Conservation (phyloP, 2,888 invertebrate species). For the Cataglyphis altisquamis region DNA sequence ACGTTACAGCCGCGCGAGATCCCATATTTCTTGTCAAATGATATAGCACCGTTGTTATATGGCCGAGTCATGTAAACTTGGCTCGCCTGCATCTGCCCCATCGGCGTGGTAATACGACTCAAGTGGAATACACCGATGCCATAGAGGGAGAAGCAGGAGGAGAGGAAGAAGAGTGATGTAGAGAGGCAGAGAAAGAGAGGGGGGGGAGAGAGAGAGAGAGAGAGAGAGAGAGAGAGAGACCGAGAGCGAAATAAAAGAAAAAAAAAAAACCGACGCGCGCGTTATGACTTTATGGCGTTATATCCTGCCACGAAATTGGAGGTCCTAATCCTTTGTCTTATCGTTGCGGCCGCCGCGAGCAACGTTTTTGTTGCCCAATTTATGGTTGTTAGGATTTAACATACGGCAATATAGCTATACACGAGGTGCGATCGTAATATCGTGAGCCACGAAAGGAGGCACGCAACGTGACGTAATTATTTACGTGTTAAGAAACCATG, state of each 20-base stretch:
- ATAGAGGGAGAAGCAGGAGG: neutral
- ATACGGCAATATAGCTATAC: slow-evolving; percentile 57
- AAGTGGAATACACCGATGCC: slow-evolving; percentile 45
- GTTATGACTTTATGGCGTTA: slow-evolving; percentile 83
- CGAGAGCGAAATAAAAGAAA: slow-evolving; percentile 33
- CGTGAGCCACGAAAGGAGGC: neutral
- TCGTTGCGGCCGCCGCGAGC: slow-evolving; percentile 38
- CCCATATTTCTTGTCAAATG: slow-evolving; percentile 82
- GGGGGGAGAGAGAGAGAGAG: slow-evolving; percentile 39
- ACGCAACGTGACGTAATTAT: slow-evolving; percentile 30
- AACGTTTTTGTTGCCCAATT: slow-evolving; percentile 78
- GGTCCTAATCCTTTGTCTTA: slow-evolving; percentile 65
- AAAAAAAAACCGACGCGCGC: slow-evolving; percentile 7
- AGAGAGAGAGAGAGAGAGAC: slow-evolving; percentile 40
- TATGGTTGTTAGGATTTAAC: slow-evolving; percentile 79
- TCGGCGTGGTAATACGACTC: slow-evolving; percentile 49
- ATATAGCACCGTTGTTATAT: slow-evolving; percentile 81
- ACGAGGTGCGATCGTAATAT: slow-evolving; percentile 12
- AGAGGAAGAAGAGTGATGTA: neutral
- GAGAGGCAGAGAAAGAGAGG: slow-evolving; percentile 24
- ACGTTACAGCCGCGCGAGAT: slow-evolving; percentile 65
- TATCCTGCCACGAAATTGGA: slow-evolving; percentile 69
- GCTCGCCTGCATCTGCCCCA: slow-evolving; percentile 76
- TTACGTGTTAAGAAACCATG: slow-evolving; percentile 4
- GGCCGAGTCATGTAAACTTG: slow-evolving; percentile 81